A percentile compares a stretch with the other conserved stretches of the same genome.
Conservation (phyloP, 64 coral and sea anemone species). For the Stichodactyla helianthus region DNA sequence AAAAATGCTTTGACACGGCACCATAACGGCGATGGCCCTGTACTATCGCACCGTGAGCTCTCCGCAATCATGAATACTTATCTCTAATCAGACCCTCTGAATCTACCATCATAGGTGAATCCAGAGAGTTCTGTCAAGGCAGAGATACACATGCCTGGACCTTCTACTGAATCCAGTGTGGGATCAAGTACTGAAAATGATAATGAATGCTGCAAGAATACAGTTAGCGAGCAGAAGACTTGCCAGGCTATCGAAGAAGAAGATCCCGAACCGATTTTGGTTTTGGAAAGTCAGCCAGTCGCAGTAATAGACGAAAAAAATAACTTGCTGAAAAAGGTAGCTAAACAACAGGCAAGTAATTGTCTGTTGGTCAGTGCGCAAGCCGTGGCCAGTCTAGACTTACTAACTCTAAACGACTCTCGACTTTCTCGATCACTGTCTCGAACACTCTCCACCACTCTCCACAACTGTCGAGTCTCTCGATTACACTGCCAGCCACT, state of each 20-base stretch:
- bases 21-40: no score
- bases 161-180: background rate
- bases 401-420: background rate
- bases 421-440: no score
- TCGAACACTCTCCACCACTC: no score
- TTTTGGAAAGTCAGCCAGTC: background rate
- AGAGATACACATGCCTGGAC: background rate
- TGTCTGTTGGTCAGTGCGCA: no score
- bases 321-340: background rate
- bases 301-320: background rate
- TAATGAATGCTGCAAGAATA: background rate
- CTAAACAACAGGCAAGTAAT: background rate
- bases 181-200: background rate
- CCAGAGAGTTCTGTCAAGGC: background rate
- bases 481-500: no score
- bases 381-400: no score
- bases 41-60: no score
- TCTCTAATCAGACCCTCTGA: no score
- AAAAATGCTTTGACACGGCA: no score
- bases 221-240: background rate
- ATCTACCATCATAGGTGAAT: background rate
- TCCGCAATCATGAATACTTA: no score
- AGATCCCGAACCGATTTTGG: background rate
- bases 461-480: no score
- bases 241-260: background rate